Percentiles rank a stretch among this genome's conserved stretches.
Conservation (phyloP, 2,113 vertebrate species). For the Chloropsis hardwickii region DNA sequence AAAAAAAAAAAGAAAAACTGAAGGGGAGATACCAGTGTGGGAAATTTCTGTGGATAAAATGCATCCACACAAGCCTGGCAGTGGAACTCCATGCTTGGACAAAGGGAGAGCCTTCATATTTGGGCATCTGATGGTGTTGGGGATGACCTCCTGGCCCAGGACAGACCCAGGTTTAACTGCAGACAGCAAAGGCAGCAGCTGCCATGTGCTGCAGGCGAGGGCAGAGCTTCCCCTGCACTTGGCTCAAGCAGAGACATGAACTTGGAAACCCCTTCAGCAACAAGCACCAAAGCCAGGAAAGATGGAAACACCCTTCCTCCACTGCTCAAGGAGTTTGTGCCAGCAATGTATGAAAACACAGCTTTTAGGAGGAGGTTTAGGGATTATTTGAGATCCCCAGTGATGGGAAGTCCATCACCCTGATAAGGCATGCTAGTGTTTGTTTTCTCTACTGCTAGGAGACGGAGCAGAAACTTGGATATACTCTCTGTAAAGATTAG, state of each 20-base stretch:
- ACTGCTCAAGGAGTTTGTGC: background rate
- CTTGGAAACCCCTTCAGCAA: background rate
- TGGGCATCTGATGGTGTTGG: background rate
- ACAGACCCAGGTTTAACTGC: background rate
- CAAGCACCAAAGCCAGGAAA: background rate
- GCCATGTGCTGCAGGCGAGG: background rate
- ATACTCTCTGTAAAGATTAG: background rate
- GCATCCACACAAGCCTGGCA: background rate
- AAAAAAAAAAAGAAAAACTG: background rate
- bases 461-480: background rate
- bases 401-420: background rate
- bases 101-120: background rate
- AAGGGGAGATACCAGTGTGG: background rate
- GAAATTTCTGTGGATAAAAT: background rate
- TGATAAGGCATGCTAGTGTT: background rate
- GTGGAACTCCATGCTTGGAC: background rate
- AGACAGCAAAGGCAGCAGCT: background rate
- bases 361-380: background rate
- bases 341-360: background rate
- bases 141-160: background rate
- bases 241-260: background rate
- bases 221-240: background rate
- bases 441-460: conserved; percentile 33
- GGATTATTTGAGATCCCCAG: background rate
- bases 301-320: background rate